phyloP scores from a whole-genome alignment of 2,888 invertebrate genomes.

The Volucella inanis region DNA sequence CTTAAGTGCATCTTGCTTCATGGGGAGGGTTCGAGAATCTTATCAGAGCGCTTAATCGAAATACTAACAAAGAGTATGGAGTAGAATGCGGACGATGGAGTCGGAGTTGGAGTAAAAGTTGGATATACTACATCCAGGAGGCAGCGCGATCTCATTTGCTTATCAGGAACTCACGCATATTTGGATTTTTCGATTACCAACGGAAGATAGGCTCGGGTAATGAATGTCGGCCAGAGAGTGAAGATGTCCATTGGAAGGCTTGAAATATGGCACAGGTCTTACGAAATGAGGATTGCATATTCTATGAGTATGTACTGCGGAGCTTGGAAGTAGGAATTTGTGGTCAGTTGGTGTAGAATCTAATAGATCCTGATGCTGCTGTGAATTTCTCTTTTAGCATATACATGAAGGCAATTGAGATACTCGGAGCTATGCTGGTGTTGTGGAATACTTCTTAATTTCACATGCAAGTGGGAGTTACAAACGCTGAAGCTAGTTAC shows the following conservation, averaged over 20 bases:
- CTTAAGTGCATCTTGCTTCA: conserved; percentile 67
- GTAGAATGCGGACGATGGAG: not conserved
- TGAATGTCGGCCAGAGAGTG: conserved; percentile 58
- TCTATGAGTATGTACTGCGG: not conserved
- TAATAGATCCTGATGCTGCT: conserved; percentile 41
- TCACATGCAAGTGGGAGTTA: not conserved
- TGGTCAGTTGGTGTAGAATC: conserved; percentile 41
- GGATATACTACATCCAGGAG: conserved; percentile 23
- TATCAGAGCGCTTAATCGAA: conserved; percentile 70
- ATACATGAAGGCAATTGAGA: conserved; percentile 31
- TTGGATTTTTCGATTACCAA: conserved; percentile 75
- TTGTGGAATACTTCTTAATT: conserved; percentile 27
- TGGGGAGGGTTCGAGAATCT: conserved; percentile 66
- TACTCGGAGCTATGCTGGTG: conserved; percentile 12
- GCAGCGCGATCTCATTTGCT: conserved; percentile 74
- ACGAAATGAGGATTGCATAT: not conserved
- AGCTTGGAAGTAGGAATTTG: not conserved
- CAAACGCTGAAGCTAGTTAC: no score
- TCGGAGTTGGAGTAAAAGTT: not conserved
- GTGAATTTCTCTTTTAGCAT: conserved; percentile 8
- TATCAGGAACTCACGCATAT: conserved; percentile 77
- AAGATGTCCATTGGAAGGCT: conserved; percentile 55
- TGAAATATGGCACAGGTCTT: conserved; percentile 68
- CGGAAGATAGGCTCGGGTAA: conserved; percentile 62
- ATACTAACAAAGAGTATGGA: conserved; percentile 55